Evolutionary conservation across 2,888 invertebrate species (phyloP).

Genomic region (Amphimallon solstitiale): DNA sequence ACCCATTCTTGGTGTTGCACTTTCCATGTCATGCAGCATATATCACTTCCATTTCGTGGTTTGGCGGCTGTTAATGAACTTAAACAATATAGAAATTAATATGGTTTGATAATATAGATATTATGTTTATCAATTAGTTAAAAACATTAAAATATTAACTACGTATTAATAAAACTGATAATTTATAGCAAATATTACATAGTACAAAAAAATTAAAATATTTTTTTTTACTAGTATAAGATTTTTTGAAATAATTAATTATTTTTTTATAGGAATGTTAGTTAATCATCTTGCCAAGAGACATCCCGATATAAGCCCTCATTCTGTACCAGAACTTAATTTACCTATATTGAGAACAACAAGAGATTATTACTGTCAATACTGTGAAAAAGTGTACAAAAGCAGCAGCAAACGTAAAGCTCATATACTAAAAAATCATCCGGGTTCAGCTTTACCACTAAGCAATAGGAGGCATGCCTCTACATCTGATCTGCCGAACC

Average conservation of each 20-base stretch:
- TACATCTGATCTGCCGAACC: conserved; percentile 66
- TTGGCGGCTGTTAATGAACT: no score
- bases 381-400: conserved; percentile 85
- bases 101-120: no score
- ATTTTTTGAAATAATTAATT: background rate
- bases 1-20: no score
- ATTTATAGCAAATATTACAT: no score
- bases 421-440: conserved; percentile 85
- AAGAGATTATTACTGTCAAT: conserved; percentile 84
- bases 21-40: no score
- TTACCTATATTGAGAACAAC: conserved; percentile 81
- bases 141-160: no score
- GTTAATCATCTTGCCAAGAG: conserved; percentile 87
- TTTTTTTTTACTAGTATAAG: background rate
- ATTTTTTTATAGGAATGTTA: conserved; percentile 66
- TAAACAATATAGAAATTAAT: no score
- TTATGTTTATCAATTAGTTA: no score
- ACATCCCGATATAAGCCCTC: conserved; percentile 73
- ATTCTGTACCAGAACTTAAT: conserved; percentile 77
- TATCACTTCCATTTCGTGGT: no score
- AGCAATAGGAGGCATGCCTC: conserved; percentile 61
- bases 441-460: conserved; percentile 75
- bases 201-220: no score
- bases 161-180: no score
- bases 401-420: conserved; percentile 85